These are phyloP conservation scores for Halictus quadricinctus DNA, from an alignment of 2,888 invertebrate genomes.

Conservation along the genomic window DNA sequence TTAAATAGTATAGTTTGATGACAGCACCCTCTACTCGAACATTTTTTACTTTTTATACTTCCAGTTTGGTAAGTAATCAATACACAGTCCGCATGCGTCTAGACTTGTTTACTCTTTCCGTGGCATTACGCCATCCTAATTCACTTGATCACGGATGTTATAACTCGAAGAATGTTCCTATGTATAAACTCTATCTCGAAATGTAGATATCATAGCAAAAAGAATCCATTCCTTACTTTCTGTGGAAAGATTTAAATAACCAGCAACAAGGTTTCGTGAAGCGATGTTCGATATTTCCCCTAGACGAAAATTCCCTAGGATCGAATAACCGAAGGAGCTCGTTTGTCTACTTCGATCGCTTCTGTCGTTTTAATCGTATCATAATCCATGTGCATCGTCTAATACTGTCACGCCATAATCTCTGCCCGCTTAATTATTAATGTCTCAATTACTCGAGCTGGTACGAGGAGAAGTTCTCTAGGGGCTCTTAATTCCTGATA, in stretches of 20 bases:
- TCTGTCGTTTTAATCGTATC: background rate
- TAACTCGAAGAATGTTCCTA: background rate
- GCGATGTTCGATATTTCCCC: background rate
- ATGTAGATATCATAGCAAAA: background rate
- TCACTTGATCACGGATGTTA: conserved; percentile 7
- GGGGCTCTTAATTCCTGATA: background rate
- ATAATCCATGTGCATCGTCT: background rate
- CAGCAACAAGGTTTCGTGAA: background rate
- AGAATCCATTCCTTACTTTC: background rate
- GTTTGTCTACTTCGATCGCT: background rate
- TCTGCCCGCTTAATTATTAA: background rate
- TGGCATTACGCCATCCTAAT: conserved; percentile 55
- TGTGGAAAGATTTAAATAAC: background rate
- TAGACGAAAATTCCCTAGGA: background rate
- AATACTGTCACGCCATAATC: background rate
- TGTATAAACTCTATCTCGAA: too few relatives aligned
- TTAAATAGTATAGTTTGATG: background rate
- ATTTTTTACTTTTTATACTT: conserved; percentile 47
- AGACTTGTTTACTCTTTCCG: conserved; percentile 64
- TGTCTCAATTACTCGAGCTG: background rate
- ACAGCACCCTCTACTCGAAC: conserved; percentile 8
- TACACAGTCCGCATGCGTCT: conserved; percentile 65
- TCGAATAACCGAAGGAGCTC: background rate
- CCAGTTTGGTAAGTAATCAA: conserved; percentile 63
- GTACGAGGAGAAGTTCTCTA: background rate